Conservation (phyloP, 1,140 invertebrate species). For the Whitmania pigra region DNA sequence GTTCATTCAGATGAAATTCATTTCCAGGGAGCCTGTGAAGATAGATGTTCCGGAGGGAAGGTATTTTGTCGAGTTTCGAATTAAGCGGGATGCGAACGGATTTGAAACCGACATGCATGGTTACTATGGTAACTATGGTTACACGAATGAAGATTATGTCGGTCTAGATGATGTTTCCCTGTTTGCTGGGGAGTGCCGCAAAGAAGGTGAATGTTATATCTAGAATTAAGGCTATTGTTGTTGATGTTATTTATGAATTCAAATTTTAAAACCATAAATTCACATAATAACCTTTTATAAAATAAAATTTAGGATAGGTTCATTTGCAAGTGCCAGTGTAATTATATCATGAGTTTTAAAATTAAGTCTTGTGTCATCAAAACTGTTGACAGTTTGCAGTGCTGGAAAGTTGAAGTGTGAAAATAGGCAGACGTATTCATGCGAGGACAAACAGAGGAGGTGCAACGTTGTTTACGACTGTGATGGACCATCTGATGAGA, state of each 20-base stretch:
- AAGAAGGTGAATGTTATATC: background rate
- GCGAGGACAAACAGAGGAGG: background rate
- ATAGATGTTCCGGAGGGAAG: background rate
- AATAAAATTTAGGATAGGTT: no score
- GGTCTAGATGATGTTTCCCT: background rate
- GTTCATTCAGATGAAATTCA: background rate
- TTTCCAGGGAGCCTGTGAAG: slow-evolving; percentile 1
- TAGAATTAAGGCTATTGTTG: background rate
- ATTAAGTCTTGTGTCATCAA: background rate
- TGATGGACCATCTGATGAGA: background rate
- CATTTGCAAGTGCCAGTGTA: no score
- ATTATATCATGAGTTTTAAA: no score
- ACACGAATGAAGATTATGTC: background rate
- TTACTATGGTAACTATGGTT: no score
- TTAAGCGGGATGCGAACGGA: background rate
- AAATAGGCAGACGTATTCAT: background rate
- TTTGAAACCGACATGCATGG: background rate
- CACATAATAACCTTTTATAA: background rate
- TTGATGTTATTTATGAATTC: background rate
- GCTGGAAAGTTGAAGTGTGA: background rate
- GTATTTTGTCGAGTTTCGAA: background rate
- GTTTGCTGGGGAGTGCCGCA: background rate
- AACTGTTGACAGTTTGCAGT: background rate
- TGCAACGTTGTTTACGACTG: background rate
- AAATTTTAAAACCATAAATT: background rate